phyloP scores from a whole-genome alignment of 2,113 vertebrate genomes.

The Butorides virescens region DNA sequence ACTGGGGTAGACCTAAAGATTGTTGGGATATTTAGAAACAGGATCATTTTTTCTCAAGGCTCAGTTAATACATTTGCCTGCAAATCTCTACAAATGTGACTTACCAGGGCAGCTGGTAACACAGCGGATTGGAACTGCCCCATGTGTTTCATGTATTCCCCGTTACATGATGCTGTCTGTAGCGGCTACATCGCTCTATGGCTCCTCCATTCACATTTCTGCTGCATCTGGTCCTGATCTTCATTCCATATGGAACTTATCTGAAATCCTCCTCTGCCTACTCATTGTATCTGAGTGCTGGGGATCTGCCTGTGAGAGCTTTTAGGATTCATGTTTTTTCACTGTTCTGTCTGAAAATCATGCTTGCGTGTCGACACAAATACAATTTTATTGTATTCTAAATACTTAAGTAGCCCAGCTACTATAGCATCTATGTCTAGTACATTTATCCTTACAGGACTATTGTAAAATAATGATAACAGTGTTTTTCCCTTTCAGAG shows the following conservation, averaged over 20 bases:
- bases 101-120: not conserved
- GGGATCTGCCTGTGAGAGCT: not conserved
- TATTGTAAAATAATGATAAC: not conserved
- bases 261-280: not conserved
- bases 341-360: not conserved
- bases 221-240: slow-evolving; percentile 46
- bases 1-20: not conserved
- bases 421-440: not conserved
- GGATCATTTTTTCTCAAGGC: not conserved
- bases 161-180: not conserved
- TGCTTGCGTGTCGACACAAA: rapidly evolving
- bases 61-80: not conserved
- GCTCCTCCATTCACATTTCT: not conserved
- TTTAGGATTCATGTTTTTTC: not conserved
- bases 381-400: not conserved
- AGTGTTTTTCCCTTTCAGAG: not conserved
- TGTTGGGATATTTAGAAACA: not conserved
- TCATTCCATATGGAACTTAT: not conserved
- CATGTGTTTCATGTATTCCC: not conserved
- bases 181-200: not conserved
- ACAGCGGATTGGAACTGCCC: not conserved
- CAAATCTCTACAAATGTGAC: not conserved
- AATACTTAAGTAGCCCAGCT: not conserved
- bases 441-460: not conserved
- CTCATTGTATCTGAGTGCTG: not conserved